Evolutionary conservation across 2,797 vertebrate species (phyloP).

Genomic region (Peromyscus aztecus): DNA sequence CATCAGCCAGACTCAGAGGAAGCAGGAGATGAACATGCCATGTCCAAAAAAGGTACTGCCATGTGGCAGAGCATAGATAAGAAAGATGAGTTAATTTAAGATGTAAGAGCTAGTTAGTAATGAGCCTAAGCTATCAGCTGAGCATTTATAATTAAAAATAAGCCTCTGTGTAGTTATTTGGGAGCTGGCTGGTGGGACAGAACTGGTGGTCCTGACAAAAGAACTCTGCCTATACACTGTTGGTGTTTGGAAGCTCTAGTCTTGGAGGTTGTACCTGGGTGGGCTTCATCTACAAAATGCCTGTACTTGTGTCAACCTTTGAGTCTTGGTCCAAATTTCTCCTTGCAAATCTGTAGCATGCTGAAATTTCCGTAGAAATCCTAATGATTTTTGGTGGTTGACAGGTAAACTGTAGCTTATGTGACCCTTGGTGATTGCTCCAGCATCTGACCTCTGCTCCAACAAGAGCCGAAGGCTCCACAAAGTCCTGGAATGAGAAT

Average conservation of each 20-base stretch:
- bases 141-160: too few relatives aligned
- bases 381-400: not conserved
- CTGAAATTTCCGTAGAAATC: constrained; percentile 40
- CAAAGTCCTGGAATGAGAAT: not conserved
- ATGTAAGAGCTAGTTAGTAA: too few relatives aligned
- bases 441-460: not conserved
- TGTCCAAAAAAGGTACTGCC: too few relatives aligned
- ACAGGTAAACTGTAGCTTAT: not conserved
- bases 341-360: not conserved
- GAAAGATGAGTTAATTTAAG: too few relatives aligned
- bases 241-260: not conserved
- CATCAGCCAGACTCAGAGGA: too few relatives aligned
- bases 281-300: not conserved
- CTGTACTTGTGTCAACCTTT: not conserved
- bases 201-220: too few relatives aligned
- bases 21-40: too few relatives aligned
- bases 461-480: not conserved
- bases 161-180: too few relatives aligned
- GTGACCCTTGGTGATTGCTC: not conserved
- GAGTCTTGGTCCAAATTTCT: not conserved
- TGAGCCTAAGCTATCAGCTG: too few relatives aligned
- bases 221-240: too few relatives aligned
- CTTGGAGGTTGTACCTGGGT: not conserved
- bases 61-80: too few relatives aligned
- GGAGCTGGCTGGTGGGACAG: too few relatives aligned